Percentiles rank a stretch among this genome's conserved stretches.
These are phyloP conservation scores for Himalopsyche anomala DNA, from an alignment of 2,888 invertebrate genomes.

Conservation along the genomic window DNA sequence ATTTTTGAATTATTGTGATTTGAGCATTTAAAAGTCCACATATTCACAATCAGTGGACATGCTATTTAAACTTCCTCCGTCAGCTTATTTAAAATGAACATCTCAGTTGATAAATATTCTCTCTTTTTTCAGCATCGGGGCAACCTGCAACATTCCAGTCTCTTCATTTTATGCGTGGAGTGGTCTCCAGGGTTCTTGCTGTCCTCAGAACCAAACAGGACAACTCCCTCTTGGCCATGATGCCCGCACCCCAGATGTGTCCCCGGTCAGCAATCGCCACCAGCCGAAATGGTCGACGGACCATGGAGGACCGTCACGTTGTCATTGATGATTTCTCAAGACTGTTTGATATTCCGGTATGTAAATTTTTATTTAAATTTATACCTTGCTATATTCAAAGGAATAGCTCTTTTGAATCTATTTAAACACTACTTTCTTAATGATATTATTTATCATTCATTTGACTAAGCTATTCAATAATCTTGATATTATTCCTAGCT, in stretches of 20 bases:
- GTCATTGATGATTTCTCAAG: slow-evolving; percentile 89
- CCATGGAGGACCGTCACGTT: slow-evolving; percentile 95
- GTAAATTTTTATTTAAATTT: slow-evolving; percentile 48
- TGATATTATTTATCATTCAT: no score
- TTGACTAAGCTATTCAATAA: background rate
- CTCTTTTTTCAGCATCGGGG: slow-evolving; percentile 63
- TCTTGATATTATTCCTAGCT: background rate
- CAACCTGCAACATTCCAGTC: slow-evolving; percentile 72
- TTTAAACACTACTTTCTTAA: background rate
- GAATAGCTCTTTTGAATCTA: no score
- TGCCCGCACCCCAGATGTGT: slow-evolving; percentile 76
- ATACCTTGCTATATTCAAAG: no score
- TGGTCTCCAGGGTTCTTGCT: slow-evolving; percentile 83
- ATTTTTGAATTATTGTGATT: no score
- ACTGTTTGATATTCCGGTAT: slow-evolving; percentile 87
- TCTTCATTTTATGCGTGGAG: slow-evolving; percentile 82
- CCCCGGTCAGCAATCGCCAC: slow-evolving; percentile 80
- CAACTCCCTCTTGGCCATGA: slow-evolving; percentile 75
- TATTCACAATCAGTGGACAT: no score
- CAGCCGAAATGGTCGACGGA: slow-evolving; percentile 88
- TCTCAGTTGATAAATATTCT: background rate
- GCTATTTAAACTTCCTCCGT: no score
- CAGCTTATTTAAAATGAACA: background rate
- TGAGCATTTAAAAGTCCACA: no score
- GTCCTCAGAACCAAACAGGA: slow-evolving; percentile 80